phyloP scores from a whole-genome alignment of 2,888 invertebrate genomes.

The Antitype chi region DNA sequence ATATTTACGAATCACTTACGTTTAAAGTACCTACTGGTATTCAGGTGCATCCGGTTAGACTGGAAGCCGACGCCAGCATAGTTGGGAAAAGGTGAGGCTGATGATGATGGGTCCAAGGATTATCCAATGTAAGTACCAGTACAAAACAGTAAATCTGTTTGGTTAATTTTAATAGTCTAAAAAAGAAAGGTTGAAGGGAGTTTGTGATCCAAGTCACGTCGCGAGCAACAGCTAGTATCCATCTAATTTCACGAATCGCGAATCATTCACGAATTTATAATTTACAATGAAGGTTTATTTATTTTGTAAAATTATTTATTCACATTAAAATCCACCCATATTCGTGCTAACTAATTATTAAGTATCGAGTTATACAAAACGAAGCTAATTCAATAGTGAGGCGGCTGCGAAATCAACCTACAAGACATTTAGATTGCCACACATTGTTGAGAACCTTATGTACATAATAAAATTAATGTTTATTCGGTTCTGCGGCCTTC shows the following conservation, averaged over 20 bases:
- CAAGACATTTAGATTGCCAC: conserved; percentile 60
- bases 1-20: background rate
- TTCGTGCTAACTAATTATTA: conserved; percentile 20
- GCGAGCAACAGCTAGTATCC: background rate
- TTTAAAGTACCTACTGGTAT: too few species aligned
- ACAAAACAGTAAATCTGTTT: too few species aligned
- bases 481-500: conserved; percentile 76
- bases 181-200: background rate
- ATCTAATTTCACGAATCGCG: conserved; percentile 11
- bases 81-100: too few species aligned
- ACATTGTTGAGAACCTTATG: conserved; percentile 65
- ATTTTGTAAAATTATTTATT: conserved; percentile 11
- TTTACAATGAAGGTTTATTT: conserved; percentile 1
- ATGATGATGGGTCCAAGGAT: too few species aligned
- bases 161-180: background rate
- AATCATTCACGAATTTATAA: conserved; percentile 12
- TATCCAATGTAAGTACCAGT: too few species aligned
- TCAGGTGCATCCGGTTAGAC: too few species aligned
- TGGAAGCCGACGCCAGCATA: too few species aligned
- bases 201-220: background rate
- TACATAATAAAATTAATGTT: conserved; percentile 74
- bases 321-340: conserved; percentile 1
- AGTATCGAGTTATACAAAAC: conserved; percentile 41
- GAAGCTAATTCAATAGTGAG: conserved; percentile 51
- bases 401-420: conserved; percentile 53